Evolutionary conservation across 1,140 invertebrate genomes (phyloP).

Genomic region (Hylyphantes graminicola): DNA sequence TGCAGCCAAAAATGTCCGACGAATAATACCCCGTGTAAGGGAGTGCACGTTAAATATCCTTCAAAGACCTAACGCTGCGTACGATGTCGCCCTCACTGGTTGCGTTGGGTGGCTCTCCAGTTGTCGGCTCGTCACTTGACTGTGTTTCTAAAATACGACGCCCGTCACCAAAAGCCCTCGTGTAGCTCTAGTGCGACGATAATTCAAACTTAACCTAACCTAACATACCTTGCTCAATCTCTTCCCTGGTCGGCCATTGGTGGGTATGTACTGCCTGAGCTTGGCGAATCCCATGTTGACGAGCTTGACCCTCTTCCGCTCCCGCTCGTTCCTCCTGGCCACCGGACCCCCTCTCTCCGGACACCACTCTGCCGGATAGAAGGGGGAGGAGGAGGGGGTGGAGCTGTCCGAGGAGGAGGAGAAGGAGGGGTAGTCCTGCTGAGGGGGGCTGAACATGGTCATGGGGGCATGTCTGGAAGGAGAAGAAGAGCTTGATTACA

Average conservation of each 20-base stretch:
- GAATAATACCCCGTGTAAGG: too few species aligned
- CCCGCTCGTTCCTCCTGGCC: slow-evolving; percentile 88
- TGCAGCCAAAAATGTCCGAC: too few species aligned
- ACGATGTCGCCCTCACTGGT: too few species aligned
- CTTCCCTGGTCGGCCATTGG: slow-evolving; percentile 77
- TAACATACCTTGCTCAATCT: slow-evolving; percentile 85
- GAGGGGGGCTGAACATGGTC: not conserved
- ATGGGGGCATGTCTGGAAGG: not conserved
- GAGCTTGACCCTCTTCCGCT: slow-evolving; percentile 92
- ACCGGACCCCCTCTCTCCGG: slow-evolving; percentile 66
- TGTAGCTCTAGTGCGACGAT: too few species aligned
- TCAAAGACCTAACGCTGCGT: too few species aligned
- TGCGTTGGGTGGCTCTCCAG: too few species aligned
- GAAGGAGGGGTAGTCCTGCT: slow-evolving; percentile 12
- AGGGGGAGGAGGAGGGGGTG: not conserved
- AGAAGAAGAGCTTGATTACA: too few species aligned
- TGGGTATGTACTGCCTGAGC: slow-evolving; percentile 73
- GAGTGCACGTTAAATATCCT: too few species aligned
- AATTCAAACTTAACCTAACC: too few species aligned
- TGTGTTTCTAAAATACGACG: too few species aligned
- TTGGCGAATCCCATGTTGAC: slow-evolving; percentile 70
- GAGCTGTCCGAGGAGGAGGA: slow-evolving; percentile 3
- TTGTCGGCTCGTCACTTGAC: too few species aligned
- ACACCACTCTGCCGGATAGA: not conserved
- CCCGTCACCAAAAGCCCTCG: too few species aligned